Evolutionary conservation across 2,888 invertebrate species (phyloP), one percentile per base, ranked within the genome.

Genomic region (Caenorhabditis sulstoni): DNA sequence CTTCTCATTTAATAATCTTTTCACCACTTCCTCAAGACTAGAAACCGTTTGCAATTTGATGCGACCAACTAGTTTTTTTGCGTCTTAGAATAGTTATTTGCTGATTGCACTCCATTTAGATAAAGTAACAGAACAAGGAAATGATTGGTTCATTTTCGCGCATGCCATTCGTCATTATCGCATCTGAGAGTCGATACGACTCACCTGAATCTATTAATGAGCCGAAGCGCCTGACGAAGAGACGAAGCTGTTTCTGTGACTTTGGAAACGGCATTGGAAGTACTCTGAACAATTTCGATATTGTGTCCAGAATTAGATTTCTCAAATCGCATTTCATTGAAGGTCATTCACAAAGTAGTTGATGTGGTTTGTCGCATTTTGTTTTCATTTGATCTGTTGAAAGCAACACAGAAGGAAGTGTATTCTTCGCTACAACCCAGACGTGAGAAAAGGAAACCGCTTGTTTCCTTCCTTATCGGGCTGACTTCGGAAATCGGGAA

Each of bases 191-290:
- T 57, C 57, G 37, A 11, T 2, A 22, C 50, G 14, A 57, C 50
- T 41, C 62, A 68, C 76, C 76, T 67, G 62, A 76, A 76, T 57
- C 57, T 57, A 18, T 23, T 57, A 64, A 76, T 76, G 18, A 76
- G 57, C 37, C 59, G 67, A 3, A 68, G 50, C 1, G 68, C 29
- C 62, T 76, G 76, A n/a, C 76, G 68, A 29, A 76, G 64, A 57
- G 41, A 50, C 22, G 62, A 41, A 18, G 67, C 76, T 12, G 68
- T 76, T 68, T 68, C 58, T 14, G 49, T 57, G 4, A 68, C 68
- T 55, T 59, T 59, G 9, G 61, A 49, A 16, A 62, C 50, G n/a
- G 55, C 57, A 18, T 44, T 68, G 18, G 76, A 76, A 4, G 76
- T 76, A 58, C 68, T 76, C 76, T 76, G 76, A 49, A 75, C 22